Evolutionary conservation across 2,113 vertebrate genomes (phyloP).

Genomic region (Mus spicilegus): DNA sequence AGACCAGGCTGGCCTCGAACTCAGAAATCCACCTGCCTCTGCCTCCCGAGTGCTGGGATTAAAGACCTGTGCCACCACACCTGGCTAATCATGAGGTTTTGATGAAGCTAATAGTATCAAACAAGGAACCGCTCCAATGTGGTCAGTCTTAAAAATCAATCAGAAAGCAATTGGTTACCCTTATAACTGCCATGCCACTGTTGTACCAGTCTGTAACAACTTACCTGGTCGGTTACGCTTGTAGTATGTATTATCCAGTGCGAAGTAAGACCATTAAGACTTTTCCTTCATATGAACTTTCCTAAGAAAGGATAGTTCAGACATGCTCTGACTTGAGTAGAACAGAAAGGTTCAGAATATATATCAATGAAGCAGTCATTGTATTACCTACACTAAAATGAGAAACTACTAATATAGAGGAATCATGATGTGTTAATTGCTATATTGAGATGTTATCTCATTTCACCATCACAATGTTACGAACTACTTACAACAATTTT

Average conservation of each 20-base stretch:
- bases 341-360: not conserved
- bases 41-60: too few relatives aligned
- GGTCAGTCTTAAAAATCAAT: not conserved
- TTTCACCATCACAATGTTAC: not conserved
- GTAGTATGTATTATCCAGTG: not conserved
- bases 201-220: not conserved
- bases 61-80: too few relatives aligned
- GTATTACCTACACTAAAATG: not conserved
- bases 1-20: too few relatives aligned
- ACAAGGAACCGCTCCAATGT: not conserved
- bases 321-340: not conserved
- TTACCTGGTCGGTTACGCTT: not conserved
- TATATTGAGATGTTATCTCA: not conserved
- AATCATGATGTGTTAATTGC: not conserved
- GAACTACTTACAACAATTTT: not conserved
- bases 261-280: not conserved
- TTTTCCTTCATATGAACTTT: too few relatives aligned
- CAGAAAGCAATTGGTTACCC: not conserved
- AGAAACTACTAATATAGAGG: not conserved
- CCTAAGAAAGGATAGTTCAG: accelerated
- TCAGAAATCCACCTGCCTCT: too few relatives aligned
- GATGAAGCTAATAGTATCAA: not conserved
- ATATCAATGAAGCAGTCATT: not conserved
- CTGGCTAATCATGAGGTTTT: too few relatives aligned
- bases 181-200: not conserved